phyloP scores from a whole-genome alignment of 2,113 vertebrate species.

The Thoracochromis brauschi region DNA sequence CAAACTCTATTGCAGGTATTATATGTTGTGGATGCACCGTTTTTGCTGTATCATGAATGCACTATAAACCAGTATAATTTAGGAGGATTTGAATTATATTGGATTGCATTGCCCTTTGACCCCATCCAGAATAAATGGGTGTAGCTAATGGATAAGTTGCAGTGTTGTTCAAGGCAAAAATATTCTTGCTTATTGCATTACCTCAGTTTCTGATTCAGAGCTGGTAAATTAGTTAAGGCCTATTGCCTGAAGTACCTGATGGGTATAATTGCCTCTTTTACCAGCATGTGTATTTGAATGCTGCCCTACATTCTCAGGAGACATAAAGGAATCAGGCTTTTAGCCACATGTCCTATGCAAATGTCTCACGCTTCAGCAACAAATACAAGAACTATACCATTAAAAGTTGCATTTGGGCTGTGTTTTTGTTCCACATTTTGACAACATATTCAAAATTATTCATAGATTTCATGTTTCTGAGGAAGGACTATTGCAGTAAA shows the following conservation, averaged over 20 bases:
- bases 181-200: background rate
- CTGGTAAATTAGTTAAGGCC: background rate
- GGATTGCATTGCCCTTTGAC: background rate
- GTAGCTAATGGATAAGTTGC: background rate
- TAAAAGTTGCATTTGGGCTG: background rate
- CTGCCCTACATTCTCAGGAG: background rate
- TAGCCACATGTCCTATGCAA: background rate
- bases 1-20: background rate
- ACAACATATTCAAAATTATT: constrained; percentile 40
- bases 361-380: background rate
- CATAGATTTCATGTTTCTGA: constrained; percentile 1
- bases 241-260: background rate
- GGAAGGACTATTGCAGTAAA: background rate
- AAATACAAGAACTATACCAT: background rate
- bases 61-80: background rate
- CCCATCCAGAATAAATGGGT: background rate
- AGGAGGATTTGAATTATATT: background rate
- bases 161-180: background rate
- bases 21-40: background rate
- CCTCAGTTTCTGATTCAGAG: background rate
- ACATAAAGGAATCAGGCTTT: background rate
- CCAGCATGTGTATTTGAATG: background rate
- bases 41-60: background rate
- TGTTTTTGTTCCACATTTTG: background rate
- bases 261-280: background rate